Conservation (phyloP, 2,888 invertebrate species). For the Mythimna vitellina region DNA sequence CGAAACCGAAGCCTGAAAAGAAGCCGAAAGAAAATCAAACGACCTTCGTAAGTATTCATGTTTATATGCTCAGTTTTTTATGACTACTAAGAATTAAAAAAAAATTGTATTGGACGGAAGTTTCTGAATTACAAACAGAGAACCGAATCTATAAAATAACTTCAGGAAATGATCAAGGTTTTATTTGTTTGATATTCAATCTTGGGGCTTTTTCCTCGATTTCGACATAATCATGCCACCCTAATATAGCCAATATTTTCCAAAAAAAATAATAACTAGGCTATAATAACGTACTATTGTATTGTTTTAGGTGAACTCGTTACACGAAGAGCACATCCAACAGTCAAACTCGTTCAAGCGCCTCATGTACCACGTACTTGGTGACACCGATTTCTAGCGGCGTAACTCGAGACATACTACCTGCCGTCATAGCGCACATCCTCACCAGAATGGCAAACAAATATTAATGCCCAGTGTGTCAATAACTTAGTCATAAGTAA, state of each 20-base stretch:
- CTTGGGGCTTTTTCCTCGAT: background rate
- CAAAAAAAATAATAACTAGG: background rate
- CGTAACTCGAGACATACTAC: constrained; percentile 32
- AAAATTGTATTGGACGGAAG: background rate
- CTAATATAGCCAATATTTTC: background rate
- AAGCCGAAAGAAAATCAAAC: constrained; percentile 85
- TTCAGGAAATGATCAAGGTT: background rate
- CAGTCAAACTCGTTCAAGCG: constrained; percentile 98
- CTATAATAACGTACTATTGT: background rate
- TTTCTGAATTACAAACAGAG: background rate
- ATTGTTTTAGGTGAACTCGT: constrained; percentile 91
- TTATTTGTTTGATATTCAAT: background rate
- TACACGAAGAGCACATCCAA: constrained; percentile 95
- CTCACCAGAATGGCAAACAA: constrained; percentile 64
- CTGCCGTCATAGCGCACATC: constrained; percentile 61
- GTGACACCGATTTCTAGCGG: constrained; percentile 92
- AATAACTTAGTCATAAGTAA: constrained; percentile 22
- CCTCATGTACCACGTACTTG: constrained; percentile 97
- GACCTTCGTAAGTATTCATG: constrained; percentile 85
- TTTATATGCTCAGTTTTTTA: background rate
- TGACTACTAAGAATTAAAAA: background rate
- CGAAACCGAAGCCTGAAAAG: constrained; percentile 81
- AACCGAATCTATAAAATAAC: background rate
- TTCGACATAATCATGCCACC: background rate
- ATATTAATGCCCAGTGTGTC: constrained; percentile 18